phyloP scores from a whole-genome alignment of 2,113 vertebrate species.

The Oceanites oceanicus region DNA sequence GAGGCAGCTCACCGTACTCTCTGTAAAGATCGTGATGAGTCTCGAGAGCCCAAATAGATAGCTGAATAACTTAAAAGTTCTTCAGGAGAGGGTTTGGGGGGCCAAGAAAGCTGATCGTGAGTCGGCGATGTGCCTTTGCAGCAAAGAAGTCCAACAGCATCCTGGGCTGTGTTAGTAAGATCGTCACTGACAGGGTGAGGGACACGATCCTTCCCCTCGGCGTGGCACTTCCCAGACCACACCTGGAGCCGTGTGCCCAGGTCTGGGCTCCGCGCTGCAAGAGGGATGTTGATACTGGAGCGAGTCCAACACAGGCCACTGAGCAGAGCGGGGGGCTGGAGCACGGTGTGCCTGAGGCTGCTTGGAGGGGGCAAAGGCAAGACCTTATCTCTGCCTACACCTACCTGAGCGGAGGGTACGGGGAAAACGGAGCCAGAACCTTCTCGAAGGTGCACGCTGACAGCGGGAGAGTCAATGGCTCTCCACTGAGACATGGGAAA shows the following conservation, averaged over 20 bases:
- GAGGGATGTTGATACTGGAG: background rate
- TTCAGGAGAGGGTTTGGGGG: background rate
- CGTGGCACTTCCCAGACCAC: background rate
- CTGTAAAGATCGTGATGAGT: background rate
- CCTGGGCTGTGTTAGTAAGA: background rate
- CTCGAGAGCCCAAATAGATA: background rate
- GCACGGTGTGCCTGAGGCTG: background rate
- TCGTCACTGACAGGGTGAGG: background rate
- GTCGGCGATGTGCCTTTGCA: background rate
- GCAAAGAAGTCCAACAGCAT: background rate
- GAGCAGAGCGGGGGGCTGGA: too few relatives aligned
- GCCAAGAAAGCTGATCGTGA: background rate
- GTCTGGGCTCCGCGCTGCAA: background rate
- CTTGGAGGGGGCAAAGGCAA: background rate
- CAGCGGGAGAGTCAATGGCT: background rate
- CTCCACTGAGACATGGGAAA: rapidly evolving
- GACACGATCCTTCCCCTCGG: rapidly evolving
- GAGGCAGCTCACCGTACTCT: background rate
- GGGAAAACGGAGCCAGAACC: background rate
- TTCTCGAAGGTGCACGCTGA: background rate
- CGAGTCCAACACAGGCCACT: too few relatives aligned
- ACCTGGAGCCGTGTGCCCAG: rapidly evolving
- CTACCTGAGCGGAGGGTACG: rapidly evolving
- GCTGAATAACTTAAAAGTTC: background rate
- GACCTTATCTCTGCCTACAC: background rate